Evolutionary conservation across 2,888 invertebrate genomes (phyloP), one percentile per base, ranked within the genome.

Genomic region (Polydrusus pterygomalis): DNA sequence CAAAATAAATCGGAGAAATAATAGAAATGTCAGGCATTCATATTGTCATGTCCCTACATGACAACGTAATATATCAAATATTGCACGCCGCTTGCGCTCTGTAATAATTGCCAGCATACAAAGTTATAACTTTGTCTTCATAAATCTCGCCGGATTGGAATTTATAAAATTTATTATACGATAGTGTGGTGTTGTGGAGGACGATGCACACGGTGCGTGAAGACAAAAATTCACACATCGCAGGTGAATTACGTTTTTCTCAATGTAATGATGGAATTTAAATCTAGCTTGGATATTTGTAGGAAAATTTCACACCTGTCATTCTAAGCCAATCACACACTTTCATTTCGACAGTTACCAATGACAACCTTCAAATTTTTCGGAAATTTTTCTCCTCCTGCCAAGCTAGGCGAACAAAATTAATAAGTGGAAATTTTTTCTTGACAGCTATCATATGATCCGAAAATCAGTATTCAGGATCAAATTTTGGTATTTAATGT

Each of bases 91-190:
- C 54, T 69, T 72, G 68, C 77, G 58, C 73, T 69, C 70, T 77
- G 73, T 77, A 77, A 77, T 77, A 77, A 77, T 73, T 73, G 77
- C 77, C 70, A 65, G 65, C 70, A 65, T 73, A 70, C 77, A 69
- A 60, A 76, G 62, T 76, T 75, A 75, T 70, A 75, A 67, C 75
- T 65, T 75, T 70, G 75, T 75, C 70, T 75, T 75, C 75, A 75
- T 75, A 75, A 75, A 75, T 75, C 75, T 70, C 20, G 10, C 47
- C 51, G 8, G 54, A 70, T 70, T 45, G 75, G 75, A 75, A 75
- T 75, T 70, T 67, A 75, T 75, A 38, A 75, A 75, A 75, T 75
- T 70, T 75, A 75, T 75, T 54, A 60, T 34, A 25, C 74, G 49
- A 63, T 38, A 38, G 47, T 75, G 60, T 70, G 65, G 64, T 75